Percentiles rank a stretch among this genome's conserved stretches.
These are phyloP conservation scores for Pongo pygmaeus DNA, from an alignment of 2,113 vertebrate species.

Conservation along the genomic window DNA sequence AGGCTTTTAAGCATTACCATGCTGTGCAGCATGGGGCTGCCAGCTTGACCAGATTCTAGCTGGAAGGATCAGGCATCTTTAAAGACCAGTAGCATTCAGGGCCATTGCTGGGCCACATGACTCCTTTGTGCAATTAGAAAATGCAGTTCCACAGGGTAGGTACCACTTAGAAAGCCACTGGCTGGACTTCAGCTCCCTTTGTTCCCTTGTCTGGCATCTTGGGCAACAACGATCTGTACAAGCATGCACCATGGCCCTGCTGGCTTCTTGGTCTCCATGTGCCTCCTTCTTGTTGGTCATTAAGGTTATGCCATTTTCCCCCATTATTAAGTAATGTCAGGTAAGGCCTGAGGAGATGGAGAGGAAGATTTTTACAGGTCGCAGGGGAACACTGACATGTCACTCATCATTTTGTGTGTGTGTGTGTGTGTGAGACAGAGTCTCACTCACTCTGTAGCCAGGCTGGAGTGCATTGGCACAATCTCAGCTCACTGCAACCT, in stretches of 20 bases:
- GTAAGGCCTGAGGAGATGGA: neutral
- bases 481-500: too few relatives aligned
- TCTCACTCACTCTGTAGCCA: too few relatives aligned
- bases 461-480: too few relatives aligned
- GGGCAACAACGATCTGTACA: neutral
- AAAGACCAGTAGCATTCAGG: neutral
- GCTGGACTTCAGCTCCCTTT: too few relatives aligned
- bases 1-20: neutral
- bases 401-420: neutral
- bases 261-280: neutral
- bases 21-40: accelerated
- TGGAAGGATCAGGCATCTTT: neutral
- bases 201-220: neutral
- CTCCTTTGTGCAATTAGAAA: neutral
- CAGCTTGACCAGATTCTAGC: neutral
- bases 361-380: neutral
- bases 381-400: neutral
- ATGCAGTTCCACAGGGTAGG: neutral
- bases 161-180: neutral
- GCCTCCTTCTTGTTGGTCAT: neutral
- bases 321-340: neutral
- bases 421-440: too few relatives aligned
- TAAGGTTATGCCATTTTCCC: neutral
- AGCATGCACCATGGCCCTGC: neutral
- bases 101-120: neutral